Conservation (phyloP, 2,113 vertebrate genomes). For the Aplodontia rufa region DNA sequence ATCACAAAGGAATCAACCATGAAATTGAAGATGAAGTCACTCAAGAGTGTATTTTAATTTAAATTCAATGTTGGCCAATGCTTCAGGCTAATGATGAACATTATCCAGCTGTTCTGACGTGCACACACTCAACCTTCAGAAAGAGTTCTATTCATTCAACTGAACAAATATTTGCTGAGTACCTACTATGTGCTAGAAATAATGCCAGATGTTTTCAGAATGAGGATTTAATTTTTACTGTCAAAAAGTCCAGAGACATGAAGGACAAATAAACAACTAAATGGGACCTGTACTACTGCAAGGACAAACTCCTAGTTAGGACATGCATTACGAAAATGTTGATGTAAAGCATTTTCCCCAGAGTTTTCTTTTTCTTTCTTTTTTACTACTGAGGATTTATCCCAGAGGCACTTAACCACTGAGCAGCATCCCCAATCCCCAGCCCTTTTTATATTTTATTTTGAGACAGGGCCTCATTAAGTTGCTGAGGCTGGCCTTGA, state of each 20-base stretch:
- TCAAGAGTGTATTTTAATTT: constrained; percentile 75
- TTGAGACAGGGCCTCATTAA: too few relatives aligned
- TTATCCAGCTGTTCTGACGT: constrained; percentile 31
- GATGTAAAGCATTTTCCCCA: neutral
- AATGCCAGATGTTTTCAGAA: neutral
- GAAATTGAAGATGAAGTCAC: constrained; percentile 74
- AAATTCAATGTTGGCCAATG: constrained; percentile 67
- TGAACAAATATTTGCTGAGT: neutral
- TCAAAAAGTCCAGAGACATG: neutral
- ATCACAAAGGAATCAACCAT: constrained; percentile 74
- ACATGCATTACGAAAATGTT: neutral
- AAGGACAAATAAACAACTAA: neutral
- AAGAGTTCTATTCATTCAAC: neutral
- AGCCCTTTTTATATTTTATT: too few relatives aligned
- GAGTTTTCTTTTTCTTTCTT: neutral
- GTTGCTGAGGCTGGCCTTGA: too few relatives aligned
- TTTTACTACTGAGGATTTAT: too few relatives aligned
- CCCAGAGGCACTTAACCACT: too few relatives aligned
- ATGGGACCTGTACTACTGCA: too few relatives aligned
- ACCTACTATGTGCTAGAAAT: constrained; percentile 35
- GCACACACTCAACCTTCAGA: neutral
- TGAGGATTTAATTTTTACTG: neutral
- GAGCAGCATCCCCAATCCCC: too few relatives aligned
- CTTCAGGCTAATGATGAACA: constrained; percentile 58
- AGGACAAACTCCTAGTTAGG: too few relatives aligned